phyloP scores from a whole-genome alignment of 2,888 invertebrate genomes.

The Parochlus steinenii region DNA sequence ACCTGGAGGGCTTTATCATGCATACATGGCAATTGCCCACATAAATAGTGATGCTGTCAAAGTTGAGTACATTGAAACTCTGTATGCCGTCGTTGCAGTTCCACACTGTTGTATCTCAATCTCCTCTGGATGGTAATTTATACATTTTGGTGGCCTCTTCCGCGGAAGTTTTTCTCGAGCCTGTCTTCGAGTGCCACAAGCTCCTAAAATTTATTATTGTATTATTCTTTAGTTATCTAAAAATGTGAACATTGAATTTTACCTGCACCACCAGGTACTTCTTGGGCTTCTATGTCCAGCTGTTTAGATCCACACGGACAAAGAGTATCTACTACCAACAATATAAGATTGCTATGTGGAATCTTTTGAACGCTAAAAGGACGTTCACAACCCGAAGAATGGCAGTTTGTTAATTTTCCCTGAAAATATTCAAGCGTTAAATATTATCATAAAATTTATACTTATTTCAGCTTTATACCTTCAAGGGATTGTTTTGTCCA shows the following conservation, averaged over 20 bases:
- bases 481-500: constrained; percentile 64
- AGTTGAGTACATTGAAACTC: constrained; percentile 3
- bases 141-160: constrained; percentile 60
- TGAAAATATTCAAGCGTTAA: constrained; percentile 14
- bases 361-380: constrained; percentile 88
- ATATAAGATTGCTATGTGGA: constrained; percentile 73
- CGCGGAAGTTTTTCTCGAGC: constrained; percentile 50
- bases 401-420: constrained; percentile 78
- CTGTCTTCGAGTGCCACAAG: constrained; percentile 36
- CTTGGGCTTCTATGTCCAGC: constrained; percentile 61
- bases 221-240: no score
- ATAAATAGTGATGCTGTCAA: constrained; percentile 9
- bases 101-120: constrained; percentile 32
- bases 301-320: constrained; percentile 81
- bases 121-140: constrained; percentile 79
- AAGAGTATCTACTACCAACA: constrained; percentile 73
- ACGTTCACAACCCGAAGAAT: constrained; percentile 73
- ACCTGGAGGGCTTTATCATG: constrained; percentile 13
- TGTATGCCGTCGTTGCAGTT: constrained; percentile 16
- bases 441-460: neutral
- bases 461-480: constrained; percentile 25
- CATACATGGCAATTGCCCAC: constrained; percentile 9
- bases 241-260: constrained; percentile 14
- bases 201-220: constrained; percentile 23
- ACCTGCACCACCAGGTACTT: constrained; percentile 41